Percentiles rank a stretch among this genome's conserved stretches.
Evolutionary conservation across 2,113 vertebrate genomes (phyloP).

Genomic region (Gallinago undulata): DNA sequence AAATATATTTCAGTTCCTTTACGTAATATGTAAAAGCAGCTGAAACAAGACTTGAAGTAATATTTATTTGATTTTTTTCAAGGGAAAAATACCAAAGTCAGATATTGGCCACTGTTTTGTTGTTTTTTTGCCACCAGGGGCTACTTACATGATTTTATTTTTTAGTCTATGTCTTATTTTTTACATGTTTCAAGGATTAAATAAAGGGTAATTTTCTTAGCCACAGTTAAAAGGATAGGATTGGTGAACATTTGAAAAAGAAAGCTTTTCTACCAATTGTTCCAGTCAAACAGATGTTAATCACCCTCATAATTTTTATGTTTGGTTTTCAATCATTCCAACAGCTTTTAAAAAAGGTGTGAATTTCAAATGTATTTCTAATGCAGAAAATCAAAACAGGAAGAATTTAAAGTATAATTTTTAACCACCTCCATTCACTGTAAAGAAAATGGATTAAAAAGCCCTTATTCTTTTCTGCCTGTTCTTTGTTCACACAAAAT

Average conservation of each 20-base stretch:
- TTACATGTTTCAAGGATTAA: not conserved
- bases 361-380: not conserved
- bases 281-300: conserved; percentile 40
- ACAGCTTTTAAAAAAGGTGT: not conserved
- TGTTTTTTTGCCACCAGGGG: not conserved
- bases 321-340: not conserved
- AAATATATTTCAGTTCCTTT: not conserved
- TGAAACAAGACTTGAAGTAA: not conserved
- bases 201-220: not conserved
- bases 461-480: not conserved
- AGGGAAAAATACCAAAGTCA: too few species aligned
- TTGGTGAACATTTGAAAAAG: not conserved
- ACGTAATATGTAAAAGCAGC: not conserved
- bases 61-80: not conserved
- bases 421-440: not conserved
- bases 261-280: not conserved
- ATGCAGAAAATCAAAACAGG: conserved; percentile 5
- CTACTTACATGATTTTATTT: not conserved
- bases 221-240: not conserved
- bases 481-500: not conserved
- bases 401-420: not conserved
- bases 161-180: not conserved
- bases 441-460: not conserved
- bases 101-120: not conserved
- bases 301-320: not conserved